Base-by-base conservation (phyloP, 1,140 invertebrate genomes). In the Drosophila sechellia region DNA sequence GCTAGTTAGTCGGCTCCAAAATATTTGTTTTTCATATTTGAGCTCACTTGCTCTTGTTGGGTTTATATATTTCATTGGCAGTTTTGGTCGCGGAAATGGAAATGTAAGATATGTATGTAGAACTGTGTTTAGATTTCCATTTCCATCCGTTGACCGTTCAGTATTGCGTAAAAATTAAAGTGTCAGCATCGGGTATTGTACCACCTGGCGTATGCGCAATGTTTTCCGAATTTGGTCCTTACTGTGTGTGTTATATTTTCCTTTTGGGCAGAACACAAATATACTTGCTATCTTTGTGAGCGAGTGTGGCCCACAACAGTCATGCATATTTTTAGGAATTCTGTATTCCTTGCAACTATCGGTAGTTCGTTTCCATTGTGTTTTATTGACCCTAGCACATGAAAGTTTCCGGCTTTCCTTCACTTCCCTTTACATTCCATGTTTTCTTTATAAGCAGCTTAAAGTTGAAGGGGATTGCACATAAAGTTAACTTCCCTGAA, bases 401-500 rank as follows among this genome's bases (percentile, higher is more conserved):
- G 37, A 64, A 74, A 49, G 71, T 74, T 74, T 70, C 68, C 52
- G 46, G 58, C 50, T 46, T 61, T 42, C 8, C 45, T 60, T 54
- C n/a, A 27, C 43, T 65, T 61, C 15, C 8, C 0, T 20, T 20
- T n/a, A 13, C 58, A 69, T 69, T 83, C 59, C 40, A 27, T 72
- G 39, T 79, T 64, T 75, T 6, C 31, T 40, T 60, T 49, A 25
- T 85, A 78, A 85, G 81, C 77, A 42, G 81, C 81, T 85, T 86
- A 86, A 86, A 76, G 69, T 79, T 79, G 42, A 56, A 60, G 71
- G 46, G 48, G 52, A 75, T 69, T 73, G 59, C 52, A 39, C 25
- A 68, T 55, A 78, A 70, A 86, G 73, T 85, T 86, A 74, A 78
- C 66, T 81, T 68, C 77, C 42, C 65, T 56, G 73, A 85, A 77